Evolutionary conservation across 2,797 vertebrate genomes (phyloP), one percentile per base, ranked within the genome.

Genomic region (Pitangus sulphuratus): DNA sequence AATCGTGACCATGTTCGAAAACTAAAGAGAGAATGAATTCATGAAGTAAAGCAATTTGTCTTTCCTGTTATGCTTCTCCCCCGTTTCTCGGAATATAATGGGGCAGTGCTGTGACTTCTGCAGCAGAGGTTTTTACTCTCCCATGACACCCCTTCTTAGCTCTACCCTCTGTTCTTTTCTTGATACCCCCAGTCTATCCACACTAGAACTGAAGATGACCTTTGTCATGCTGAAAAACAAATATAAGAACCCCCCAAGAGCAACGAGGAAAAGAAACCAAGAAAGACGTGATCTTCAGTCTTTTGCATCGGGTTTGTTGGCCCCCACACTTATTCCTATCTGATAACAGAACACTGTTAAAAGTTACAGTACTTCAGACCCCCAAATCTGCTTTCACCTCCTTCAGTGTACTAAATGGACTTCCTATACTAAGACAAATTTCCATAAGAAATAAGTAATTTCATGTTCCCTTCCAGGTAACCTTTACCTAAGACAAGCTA

Each of bases 231-330:
- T 51, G 47, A 72, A 62, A 77, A 50, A 18, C 17, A 78, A 81
- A 42, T 18, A 62, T 7, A 9, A 5, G 71, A 21, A 5, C 8
- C 28, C 0, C 9, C 0, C 14, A 25, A 54, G 33, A 70, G 13
- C 18, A 24, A 26, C 14, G 11, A 56, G 18, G 28, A 68, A 26
- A 54, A 42, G 17, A 28, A 50, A 5, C 16, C 11, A 65, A 47
- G 12, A 25, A 37, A 58, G 4, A 64, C 12, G 30, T 15, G 1
- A 45, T 24, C 21, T 64, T 71, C 15, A 42, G 22, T 37, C 24
- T n/a, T 83, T 15, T 17, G 3, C 15, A 51, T 8, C 24, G 3
- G 16, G 62, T 47, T 50, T 74, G 11, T 20, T 57, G 9, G n/a
- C 15, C 66, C 33, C 72, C 12, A 72, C 28, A 51, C 78, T 25